Evolutionary conservation across 2,797 vertebrate species (phyloP), one percentile per base, ranked within the genome.

Genomic region (Craterocephalus amniculus): DNA sequence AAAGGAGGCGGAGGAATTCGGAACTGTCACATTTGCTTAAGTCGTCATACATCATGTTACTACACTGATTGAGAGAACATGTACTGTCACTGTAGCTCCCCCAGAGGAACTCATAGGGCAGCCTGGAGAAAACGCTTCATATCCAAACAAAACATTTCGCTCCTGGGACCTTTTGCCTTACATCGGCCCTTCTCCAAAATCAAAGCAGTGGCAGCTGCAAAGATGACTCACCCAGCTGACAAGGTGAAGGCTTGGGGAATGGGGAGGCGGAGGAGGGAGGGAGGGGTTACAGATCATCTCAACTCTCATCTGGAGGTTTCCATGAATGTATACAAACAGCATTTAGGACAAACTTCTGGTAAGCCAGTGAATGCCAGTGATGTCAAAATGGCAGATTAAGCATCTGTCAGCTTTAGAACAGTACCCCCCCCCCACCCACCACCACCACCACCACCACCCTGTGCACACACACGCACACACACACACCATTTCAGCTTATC

Each of bases 131-230:
- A 76, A 76, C 1, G 32, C 67, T 75, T 52, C 7, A 6, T 65
- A 88, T 85, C 52, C 80, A 88, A 84, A 85, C 81, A 62, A 77
- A 83, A 80, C 77, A 81, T 80, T 74, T 81, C n/a, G 73, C 83
- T 83, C 45, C 63, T 56, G 70, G 78, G 76, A 83, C 55, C 63
- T 58, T 58, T 74, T 71, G 58, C 62, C 78, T 74, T 78, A 83
- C 83, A 74, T 88, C 40, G 22, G 58, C 67, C 67, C 27, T 61
- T 64, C 74, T 80, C 76, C 66, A 64, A 79, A 88, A 85, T 84
- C 81, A 86, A 88, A 88, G 83, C 76, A 63, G 74, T 61, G 64
- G 81, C 82, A 88, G 83, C 81, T 80, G 75, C 76, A 56, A 43
- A 69, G 78, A 88, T 87, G 83, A 86, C 65, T 89, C 84, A 87